phyloP scores from a whole-genome alignment of 1,140 invertebrate species.

The Macrosteles quadrilineatus region DNA sequence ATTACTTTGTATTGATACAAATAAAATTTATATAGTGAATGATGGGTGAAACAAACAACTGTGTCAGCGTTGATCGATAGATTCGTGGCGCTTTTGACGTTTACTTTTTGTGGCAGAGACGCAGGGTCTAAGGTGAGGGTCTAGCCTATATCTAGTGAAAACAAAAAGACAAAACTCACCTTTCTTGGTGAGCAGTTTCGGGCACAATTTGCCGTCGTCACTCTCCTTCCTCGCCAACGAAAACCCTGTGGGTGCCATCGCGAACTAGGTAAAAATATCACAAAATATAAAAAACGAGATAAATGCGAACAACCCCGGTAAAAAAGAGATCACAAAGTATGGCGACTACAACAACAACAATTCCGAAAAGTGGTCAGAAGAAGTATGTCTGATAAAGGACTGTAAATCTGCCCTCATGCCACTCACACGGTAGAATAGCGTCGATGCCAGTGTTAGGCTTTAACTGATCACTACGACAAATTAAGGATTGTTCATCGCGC shows the following conservation, averaged over 20 bases:
- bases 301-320: slow-evolving; percentile 22
- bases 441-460: slow-evolving; percentile 31
- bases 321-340: background rate
- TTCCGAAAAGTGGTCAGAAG: slow-evolving; percentile 48
- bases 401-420: slow-evolving; percentile 47
- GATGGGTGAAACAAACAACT: too few relatives aligned
- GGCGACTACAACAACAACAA: slow-evolving; percentile 10
- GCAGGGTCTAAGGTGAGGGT: too few relatives aligned
- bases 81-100: too few relatives aligned
- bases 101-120: too few relatives aligned
- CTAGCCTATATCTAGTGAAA: too few relatives aligned
- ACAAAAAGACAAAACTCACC: too few relatives aligned
- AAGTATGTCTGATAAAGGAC: slow-evolving; percentile 45
- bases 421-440: slow-evolving; percentile 11
- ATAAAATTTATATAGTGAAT: too few relatives aligned
- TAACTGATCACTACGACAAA: too few relatives aligned
- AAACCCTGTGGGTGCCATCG: slow-evolving; percentile 3
- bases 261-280: background rate
- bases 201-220: background rate
- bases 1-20: too few relatives aligned
- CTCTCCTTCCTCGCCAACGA: background rate
- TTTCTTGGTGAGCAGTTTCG: background rate
- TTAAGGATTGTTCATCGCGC: too few relatives aligned
- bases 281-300: background rate
- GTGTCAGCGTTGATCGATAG: too few relatives aligned